Conservation (phyloP, 2,113 vertebrate species). For the Bubo bubo region DNA sequence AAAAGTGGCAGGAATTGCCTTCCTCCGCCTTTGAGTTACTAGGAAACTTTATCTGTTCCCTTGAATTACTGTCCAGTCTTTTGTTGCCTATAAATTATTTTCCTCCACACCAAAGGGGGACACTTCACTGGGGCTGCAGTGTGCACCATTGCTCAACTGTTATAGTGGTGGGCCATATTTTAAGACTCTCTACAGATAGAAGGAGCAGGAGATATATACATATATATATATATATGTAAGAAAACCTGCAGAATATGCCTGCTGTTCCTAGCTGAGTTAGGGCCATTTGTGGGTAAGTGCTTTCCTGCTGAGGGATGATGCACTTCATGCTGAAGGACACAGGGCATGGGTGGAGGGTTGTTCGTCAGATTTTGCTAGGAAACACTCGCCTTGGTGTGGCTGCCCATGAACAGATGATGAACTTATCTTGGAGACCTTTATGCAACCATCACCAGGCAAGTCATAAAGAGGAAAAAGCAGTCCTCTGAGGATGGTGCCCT, state of each 20-base stretch:
- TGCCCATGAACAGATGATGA: not conserved
- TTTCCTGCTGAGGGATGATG: not conserved
- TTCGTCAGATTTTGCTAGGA: not conserved
- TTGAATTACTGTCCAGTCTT: not conserved
- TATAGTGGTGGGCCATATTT: not conserved
- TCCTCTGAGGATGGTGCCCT: not conserved
- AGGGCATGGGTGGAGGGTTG: fast-evolving
- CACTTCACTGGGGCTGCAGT: not conserved
- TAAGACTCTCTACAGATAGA: fast-evolving
- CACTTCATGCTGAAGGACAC: not conserved
- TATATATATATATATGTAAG: not conserved
- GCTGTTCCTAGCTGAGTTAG: not conserved
- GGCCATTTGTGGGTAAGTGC: not conserved
- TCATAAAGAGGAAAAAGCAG: not conserved
- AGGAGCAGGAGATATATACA: not conserved
- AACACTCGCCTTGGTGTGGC: not conserved
- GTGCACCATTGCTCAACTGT: not conserved
- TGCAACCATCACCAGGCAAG: not conserved
- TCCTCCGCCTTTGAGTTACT: not conserved
- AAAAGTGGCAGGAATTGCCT: not conserved
- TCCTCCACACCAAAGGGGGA: not conserved
- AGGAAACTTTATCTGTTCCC: not conserved
- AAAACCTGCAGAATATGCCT: not conserved
- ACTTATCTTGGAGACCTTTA: not conserved
- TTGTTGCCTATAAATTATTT: not conserved